phyloP scores from a whole-genome alignment of 2,888 invertebrate genomes.

The Nemapogon koenigi region DNA sequence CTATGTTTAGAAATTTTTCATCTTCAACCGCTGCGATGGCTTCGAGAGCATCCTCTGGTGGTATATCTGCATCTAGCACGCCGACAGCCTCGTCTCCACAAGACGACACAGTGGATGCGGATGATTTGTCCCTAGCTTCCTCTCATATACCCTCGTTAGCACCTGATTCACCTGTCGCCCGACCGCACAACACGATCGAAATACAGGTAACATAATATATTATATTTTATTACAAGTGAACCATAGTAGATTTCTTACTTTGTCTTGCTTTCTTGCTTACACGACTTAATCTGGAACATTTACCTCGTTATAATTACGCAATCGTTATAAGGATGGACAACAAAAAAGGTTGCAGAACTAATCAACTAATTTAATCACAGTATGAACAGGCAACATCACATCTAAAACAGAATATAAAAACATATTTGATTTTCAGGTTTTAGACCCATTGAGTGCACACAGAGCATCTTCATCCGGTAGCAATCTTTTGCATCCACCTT shows the following conservation, averaged over 20 bases:
- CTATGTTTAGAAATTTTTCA: conserved; percentile 79
- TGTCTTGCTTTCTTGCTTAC: no score
- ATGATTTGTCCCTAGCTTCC: conserved; percentile 76
- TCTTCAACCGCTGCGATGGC: conserved; percentile 67
- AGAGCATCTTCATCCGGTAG: conserved; percentile 62
- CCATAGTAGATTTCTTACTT: no score
- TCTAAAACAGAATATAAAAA: no score
- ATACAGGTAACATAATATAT: conserved; percentile 53
- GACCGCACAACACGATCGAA: conserved; percentile 53
- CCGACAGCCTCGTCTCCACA: conserved; percentile 79
- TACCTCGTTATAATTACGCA: no score
- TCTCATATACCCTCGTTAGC: conserved; percentile 63
- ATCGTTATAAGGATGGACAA: no score
- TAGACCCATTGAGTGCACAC: conserved; percentile 73
- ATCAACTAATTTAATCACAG: no score
- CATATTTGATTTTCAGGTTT: conserved; percentile 50
- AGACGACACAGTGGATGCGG: conserved; percentile 72
- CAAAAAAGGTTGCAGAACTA: no score
- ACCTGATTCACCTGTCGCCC: conserved; percentile 68
- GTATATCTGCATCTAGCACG: conserved; percentile 72
- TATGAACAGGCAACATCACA: no score
- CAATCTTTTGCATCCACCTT: conserved; percentile 74
- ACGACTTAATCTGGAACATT: no score
- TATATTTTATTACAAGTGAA: no score
- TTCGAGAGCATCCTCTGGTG: conserved; percentile 67